Evolutionary conservation across 2,888 invertebrate species (phyloP).

Genomic region (Lasioglossum lativentre): DNA sequence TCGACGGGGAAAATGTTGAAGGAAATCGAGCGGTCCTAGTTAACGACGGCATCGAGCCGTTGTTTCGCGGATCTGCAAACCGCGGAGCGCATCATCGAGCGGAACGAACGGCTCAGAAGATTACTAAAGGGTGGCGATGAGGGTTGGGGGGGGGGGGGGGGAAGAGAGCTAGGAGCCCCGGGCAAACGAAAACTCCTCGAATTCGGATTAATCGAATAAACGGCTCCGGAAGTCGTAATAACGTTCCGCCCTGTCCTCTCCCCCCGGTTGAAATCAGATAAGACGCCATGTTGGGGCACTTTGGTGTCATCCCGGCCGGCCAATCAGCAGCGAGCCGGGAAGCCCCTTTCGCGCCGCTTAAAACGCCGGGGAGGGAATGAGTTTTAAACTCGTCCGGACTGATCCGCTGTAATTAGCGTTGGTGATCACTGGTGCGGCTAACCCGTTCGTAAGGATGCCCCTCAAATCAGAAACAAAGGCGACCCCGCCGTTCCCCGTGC

Average conservation of each 20-base stretch:
- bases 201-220: slow-evolving; percentile 64
- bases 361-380: slow-evolving; percentile 78
- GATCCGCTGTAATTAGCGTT: slow-evolving; percentile 84
- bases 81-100: slow-evolving; percentile 2
- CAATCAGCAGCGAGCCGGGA: slow-evolving; percentile 81
- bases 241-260: slow-evolving; percentile 61
- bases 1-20: neutral
- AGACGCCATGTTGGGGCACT: slow-evolving; percentile 84
- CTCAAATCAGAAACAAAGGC: slow-evolving; percentile 82
- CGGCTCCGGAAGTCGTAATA: slow-evolving; percentile 65
- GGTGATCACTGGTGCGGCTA: slow-evolving; percentile 83
- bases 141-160: neutral
- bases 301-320: slow-evolving; percentile 82
- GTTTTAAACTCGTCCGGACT: slow-evolving; percentile 82
- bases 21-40: neutral
- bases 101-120: slow-evolving; percentile 45
- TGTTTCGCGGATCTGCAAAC: slow-evolving; percentile 23
- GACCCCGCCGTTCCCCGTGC: slow-evolving; percentile 62
- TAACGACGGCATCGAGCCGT: neutral
- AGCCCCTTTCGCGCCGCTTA: slow-evolving; percentile 81
- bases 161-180: neutral
- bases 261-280: slow-evolving; percentile 80
- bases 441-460: slow-evolving; percentile 83
- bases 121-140: slow-evolving; percentile 15
- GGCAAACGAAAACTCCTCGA: slow-evolving; percentile 40